A percentile compares a stretch with the other conserved stretches of the same genome.
phyloP scores from a whole-genome alignment of 2,797 vertebrate genomes.

The Heliangelus exortis region DNA sequence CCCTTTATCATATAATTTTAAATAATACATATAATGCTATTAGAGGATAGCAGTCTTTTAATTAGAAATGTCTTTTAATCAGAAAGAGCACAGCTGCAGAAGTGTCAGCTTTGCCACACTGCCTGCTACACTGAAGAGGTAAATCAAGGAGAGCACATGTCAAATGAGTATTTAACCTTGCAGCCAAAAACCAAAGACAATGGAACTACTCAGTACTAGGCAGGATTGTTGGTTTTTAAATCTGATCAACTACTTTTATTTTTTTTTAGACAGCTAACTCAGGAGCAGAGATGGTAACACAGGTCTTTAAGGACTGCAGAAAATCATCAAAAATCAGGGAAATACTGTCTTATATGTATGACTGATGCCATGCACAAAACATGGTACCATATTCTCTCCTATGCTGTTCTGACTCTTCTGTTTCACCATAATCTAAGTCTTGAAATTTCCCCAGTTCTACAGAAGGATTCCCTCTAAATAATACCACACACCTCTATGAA shows the following conservation, averaged over 20 bases:
- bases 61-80: background rate
- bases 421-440: background rate
- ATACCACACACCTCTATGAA: background rate
- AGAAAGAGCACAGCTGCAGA: background rate
- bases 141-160: background rate
- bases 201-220: background rate
- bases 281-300: background rate
- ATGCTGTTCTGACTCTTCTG: background rate
- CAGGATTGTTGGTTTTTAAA: background rate
- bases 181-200: background rate
- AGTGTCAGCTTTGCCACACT: background rate
- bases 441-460: background rate
- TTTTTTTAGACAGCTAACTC: background rate
- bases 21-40: background rate
- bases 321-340: background rate
- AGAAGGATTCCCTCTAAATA: background rate
- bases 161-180: background rate
- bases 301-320: background rate
- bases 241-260: background rate
- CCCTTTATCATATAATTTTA: background rate
- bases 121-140: constrained; percentile 10
- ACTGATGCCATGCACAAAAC: background rate
- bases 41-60: background rate
- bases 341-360: background rate
- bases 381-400: background rate